phyloP scores from a whole-genome alignment of 1,140 invertebrate species.

The Euglossa dilemma region DNA sequence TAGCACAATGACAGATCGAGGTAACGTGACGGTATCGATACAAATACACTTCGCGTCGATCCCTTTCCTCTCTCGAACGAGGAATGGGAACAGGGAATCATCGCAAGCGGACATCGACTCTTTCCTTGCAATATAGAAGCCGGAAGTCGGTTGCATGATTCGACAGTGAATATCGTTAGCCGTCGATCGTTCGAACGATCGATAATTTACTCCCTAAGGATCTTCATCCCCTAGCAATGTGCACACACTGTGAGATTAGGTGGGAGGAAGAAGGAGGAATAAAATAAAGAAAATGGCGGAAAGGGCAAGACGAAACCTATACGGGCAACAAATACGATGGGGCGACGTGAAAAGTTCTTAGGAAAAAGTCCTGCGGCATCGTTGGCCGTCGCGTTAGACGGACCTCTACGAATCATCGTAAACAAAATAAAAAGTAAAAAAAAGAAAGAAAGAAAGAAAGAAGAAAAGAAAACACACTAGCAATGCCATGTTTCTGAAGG shows the following conservation, averaged over 20 bases:
- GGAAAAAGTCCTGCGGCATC: neutral
- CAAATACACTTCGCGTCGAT: slow-evolving; percentile 26
- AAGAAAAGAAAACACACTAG: slow-evolving; percentile 63
- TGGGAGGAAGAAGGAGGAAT: neutral
- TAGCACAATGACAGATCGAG: slow-evolving; percentile 61
- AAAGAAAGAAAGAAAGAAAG: slow-evolving; percentile 42
- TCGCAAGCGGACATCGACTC: neutral
- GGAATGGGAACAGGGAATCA: neutral
- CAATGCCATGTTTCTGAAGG: slow-evolving; percentile 56
- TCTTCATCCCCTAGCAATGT: neutral
- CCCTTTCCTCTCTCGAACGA: slow-evolving; percentile 23
- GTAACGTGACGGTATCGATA: slow-evolving; percentile 57
- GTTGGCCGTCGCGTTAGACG: slow-evolving; percentile 51
- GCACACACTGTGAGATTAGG: slow-evolving; percentile 9
- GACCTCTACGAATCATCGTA: slow-evolving; percentile 9
- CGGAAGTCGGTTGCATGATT: slow-evolving; percentile 17
- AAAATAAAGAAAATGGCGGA: neutral
- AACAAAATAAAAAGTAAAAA: slow-evolving; percentile 61
- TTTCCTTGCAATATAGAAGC: neutral
- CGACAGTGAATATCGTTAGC: neutral
- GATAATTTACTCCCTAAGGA: neutral
- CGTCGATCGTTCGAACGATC: neutral
- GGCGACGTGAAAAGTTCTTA: neutral
- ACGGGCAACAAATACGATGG: neutral
- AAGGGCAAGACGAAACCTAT: neutral